A percentile compares a stretch with the other conserved stretches of the same genome.
These are phyloP conservation scores for Clarias magur DNA, from an alignment of 2,113 vertebrate genomes.

Conservation along the genomic window DNA sequence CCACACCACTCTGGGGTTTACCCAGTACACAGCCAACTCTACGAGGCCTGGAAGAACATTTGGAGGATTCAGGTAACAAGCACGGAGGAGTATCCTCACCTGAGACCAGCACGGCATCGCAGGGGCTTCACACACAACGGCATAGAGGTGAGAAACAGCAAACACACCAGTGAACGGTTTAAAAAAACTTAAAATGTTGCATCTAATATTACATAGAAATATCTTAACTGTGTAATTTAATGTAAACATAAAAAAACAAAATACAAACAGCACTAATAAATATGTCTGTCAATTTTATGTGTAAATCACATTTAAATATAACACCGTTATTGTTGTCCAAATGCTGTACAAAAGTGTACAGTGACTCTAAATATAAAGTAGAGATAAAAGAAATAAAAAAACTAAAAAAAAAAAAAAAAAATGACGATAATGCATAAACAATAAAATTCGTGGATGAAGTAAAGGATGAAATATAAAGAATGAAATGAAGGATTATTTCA, in stretches of 20 bases:
- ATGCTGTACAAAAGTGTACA: no score
- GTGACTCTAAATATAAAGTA: no score
- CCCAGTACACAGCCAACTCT: conserved; percentile 93
- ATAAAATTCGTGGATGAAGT: no score
- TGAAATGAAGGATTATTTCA: no score
- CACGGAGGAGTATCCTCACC: conserved; percentile 96
- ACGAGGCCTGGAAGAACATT: conserved; percentile 94
- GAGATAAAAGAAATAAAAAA: no score
- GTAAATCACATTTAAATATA: no score
- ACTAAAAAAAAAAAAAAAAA: no score
- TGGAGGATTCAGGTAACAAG: conserved; percentile 96
- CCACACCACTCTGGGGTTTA: conserved; percentile 98
- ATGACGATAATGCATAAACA: no score
- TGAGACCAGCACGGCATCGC: conserved; percentile 91
- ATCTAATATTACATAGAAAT: not conserved
- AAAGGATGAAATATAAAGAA: no score
- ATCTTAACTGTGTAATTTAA: not conserved
- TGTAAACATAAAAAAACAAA: not conserved
- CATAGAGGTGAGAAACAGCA: conserved; percentile 82
- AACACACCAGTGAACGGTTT: not conserved
- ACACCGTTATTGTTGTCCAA: no score
- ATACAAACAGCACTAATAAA: no score
- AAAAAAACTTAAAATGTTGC: not conserved
- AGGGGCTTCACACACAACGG: conserved; percentile 90
- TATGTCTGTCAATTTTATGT: no score